Evolutionary conservation across 1,140 invertebrate species (phyloP).

Genomic region (Penaeus vannamei): DNA sequence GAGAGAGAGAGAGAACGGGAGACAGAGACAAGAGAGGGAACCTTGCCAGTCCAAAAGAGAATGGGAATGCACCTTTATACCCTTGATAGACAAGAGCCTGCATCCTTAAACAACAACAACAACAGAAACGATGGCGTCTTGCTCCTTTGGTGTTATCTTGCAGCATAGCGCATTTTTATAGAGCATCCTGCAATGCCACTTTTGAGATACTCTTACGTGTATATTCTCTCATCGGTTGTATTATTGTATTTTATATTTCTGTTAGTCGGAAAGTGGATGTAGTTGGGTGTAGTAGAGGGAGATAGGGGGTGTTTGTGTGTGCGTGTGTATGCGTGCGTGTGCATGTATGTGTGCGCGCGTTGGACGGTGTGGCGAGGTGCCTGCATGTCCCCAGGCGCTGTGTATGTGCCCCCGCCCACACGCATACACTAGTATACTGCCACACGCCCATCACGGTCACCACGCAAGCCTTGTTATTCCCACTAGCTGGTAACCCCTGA

Average conservation of each 20-base stretch:
- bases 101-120: neutral
- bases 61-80: conserved; percentile 47
- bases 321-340: no score
- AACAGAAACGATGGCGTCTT: neutral
- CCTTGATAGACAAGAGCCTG: conserved; percentile 20
- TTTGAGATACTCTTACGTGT: neutral
- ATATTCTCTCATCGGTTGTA: conserved; percentile 8
- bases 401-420: no score
- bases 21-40: conserved; percentile 3
- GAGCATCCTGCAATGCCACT: conserved; percentile 36
- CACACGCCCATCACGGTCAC: no score
- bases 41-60: conserved; percentile 44
- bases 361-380: no score
- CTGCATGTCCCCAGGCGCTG: no score
- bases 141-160: conserved; percentile 31
- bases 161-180: conserved; percentile 24
- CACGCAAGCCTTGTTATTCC: no score
- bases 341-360: no score
- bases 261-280: neutral
- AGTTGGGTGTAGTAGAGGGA: neutral
- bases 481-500: no score
- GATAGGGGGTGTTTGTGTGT: no score
- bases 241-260: neutral
- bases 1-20: no score
- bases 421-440: no score